Evolutionary conservation across 2,888 invertebrate species (phyloP).

Genomic region (Theretra japonica): DNA sequence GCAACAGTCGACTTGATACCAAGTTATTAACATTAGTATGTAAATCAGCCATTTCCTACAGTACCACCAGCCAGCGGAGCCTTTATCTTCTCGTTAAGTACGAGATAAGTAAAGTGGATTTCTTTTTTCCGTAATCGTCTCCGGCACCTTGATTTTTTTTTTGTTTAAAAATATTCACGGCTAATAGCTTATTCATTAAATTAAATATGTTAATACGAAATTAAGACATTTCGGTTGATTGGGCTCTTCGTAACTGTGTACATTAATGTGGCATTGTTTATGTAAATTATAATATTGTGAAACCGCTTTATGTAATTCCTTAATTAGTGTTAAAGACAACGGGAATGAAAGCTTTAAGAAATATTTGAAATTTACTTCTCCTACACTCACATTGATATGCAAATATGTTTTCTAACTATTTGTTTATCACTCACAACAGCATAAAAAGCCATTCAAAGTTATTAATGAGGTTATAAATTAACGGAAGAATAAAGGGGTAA

Average conservation of each 20-base stretch:
- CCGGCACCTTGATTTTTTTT: slow-evolving; percentile 25
- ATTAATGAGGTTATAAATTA: slow-evolving; percentile 56
- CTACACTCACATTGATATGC: slow-evolving; percentile 19
- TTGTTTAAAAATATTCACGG: slow-evolving; percentile 39
- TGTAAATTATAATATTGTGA: slow-evolving; percentile 5
- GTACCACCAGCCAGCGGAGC: slow-evolving; percentile 66
- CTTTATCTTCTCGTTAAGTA: slow-evolving; percentile 72
- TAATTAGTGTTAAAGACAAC: slow-evolving; percentile 8
- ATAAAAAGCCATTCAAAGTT: slow-evolving; percentile 35
- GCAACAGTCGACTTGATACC: slow-evolving; percentile 47
- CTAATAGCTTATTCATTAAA: slow-evolving; percentile 30
- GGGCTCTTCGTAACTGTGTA: slow-evolving; percentile 16
- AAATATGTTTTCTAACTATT: slow-evolving; percentile 26
- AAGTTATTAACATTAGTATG: slow-evolving; percentile 81
- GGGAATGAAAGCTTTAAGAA: not conserved
- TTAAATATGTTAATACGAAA: slow-evolving; percentile 31
- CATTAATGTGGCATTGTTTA: not conserved
- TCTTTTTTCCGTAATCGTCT: slow-evolving; percentile 51
- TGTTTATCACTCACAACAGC: slow-evolving; percentile 32
- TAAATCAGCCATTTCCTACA: slow-evolving; percentile 72
- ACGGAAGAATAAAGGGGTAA: slow-evolving; percentile 67
- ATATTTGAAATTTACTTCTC: not conserved
- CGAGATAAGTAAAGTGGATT: slow-evolving; percentile 65
- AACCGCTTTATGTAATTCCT: not conserved
- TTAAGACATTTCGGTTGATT: slow-evolving; percentile 27